Evolutionary conservation across 53 echinoderm and acorn worm genomes (phyloP).

Genomic region (Arbacia lixula): DNA sequence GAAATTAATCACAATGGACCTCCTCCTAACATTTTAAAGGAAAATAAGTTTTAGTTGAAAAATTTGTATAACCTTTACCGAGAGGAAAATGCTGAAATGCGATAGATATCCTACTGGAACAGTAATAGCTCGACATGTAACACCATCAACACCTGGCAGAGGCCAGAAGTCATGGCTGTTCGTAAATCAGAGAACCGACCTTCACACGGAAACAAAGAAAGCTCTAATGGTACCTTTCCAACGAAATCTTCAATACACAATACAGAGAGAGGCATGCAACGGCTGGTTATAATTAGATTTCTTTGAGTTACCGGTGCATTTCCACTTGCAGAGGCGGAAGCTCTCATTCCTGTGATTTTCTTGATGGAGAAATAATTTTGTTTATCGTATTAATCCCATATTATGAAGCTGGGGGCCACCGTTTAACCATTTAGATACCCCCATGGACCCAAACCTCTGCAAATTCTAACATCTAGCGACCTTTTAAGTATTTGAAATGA

Average conservation of each 20-base stretch:
- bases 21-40: too few species aligned
- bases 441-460: too few species aligned
- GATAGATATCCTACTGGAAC: too few species aligned
- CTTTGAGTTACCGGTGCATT: slow-evolving; percentile 39
- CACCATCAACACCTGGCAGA: too few species aligned
- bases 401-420: not conserved
- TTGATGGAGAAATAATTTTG: slow-evolving; percentile 44
- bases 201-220: slow-evolving; percentile 41
- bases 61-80: too few species aligned
- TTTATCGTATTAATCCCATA: slow-evolving; percentile 11
- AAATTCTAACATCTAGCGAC: too few species aligned
- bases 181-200: slow-evolving; percentile 37
- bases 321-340: not conserved
- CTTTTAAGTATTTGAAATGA: too few species aligned
- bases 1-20: too few species aligned
- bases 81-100: too few species aligned
- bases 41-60: too few species aligned
- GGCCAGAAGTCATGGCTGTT: too few species aligned
- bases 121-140: too few species aligned
- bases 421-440: slow-evolving; percentile 5
- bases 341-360: slow-evolving; percentile 10
- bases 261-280: slow-evolving; percentile 39
- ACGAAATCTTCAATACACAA: slow-evolving; percentile 25
- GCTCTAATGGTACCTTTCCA: slow-evolving; percentile 36
- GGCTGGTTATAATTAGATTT: slow-evolving; percentile 30